These are phyloP conservation scores for Stenolophus ochropezus DNA, from an alignment of 2,888 invertebrate species.

Conservation along the genomic window DNA sequence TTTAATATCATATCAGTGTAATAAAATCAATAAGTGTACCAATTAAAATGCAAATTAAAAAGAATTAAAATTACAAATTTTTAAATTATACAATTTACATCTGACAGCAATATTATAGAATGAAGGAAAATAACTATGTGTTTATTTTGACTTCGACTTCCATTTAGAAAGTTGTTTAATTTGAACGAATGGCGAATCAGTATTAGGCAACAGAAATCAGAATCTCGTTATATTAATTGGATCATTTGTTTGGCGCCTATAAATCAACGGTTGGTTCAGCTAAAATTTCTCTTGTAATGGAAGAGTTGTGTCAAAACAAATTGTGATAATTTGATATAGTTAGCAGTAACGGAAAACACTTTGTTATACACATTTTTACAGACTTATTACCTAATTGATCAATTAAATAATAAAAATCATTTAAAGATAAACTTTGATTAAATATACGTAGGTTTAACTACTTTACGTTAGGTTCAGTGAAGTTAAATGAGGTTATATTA, in stretches of 20 bases:
- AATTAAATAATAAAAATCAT: too few relatives aligned
- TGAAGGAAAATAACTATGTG: not conserved
- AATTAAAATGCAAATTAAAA: not conserved
- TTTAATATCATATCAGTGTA: not conserved
- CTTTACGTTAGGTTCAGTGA: too few relatives aligned
- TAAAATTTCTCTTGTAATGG: slow-evolving; percentile 10
- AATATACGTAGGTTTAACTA: too few relatives aligned
- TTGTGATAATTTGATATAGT: slow-evolving; percentile 37
- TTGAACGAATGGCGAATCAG: slow-evolving; percentile 15
- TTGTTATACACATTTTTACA: slow-evolving; percentile 8
- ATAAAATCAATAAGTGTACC: not conserved
- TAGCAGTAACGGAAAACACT: slow-evolving; percentile 11
- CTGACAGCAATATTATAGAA: not conserved
- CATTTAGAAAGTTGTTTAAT: slow-evolving; percentile 29
- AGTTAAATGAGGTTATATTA: too few relatives aligned
- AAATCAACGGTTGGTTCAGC: slow-evolving; percentile 18
- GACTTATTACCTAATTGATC: not conserved
- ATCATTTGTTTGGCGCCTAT: slow-evolving; percentile 27
- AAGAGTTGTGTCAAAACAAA: slow-evolving; percentile 28
- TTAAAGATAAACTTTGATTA: too few relatives aligned
- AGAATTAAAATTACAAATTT: not conserved
- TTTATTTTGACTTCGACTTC: not conserved
- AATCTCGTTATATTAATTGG: slow-evolving; percentile 39
- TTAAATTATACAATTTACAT: not conserved
- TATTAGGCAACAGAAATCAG: slow-evolving; percentile 32